Percentiles rank a stretch among this genome's conserved stretches.
Conservation (phyloP, 2,113 vertebrate species). For the Colistium nudipinnis region DNA sequence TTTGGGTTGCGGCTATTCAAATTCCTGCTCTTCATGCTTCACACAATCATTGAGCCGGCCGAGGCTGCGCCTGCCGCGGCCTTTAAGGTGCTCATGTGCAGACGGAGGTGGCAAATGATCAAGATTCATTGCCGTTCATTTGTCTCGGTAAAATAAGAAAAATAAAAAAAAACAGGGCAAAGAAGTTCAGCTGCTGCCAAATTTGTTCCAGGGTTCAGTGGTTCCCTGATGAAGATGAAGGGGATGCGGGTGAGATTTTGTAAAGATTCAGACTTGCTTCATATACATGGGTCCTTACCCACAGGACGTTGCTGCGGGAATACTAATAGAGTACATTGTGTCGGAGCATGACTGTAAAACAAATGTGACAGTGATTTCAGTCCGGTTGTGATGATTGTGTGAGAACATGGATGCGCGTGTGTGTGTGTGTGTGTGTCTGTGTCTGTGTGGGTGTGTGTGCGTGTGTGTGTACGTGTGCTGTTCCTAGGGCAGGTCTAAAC, state of each 20-base stretch:
- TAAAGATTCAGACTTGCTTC: conserved; percentile 18
- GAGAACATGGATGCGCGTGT: conserved; percentile 1
- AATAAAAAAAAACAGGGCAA: conserved; percentile 43
- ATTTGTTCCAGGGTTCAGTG: conserved; percentile 51
- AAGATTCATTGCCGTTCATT: conserved; percentile 72
- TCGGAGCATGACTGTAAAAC: conserved; percentile 14
- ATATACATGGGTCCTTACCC: conserved; percentile 6
- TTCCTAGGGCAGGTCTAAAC: conserved; percentile 80
- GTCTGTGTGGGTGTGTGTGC: not conserved
- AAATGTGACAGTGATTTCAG: not conserved
- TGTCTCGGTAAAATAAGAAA: no score
- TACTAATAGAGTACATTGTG: not conserved
- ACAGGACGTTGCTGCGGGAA: not conserved
- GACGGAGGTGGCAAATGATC: conserved; percentile 61
- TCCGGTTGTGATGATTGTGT: conserved; percentile 8
- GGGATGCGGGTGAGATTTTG: conserved; percentile 7
- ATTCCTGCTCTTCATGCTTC: conserved; percentile 66
- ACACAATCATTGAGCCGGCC: conserved; percentile 50
- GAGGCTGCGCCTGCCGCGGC: conserved; percentile 31
- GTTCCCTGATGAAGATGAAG: conserved; percentile 67
- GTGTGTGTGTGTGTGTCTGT: not conserved
- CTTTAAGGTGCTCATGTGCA: conserved; percentile 62
- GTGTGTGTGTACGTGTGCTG: conserved; percentile 34
- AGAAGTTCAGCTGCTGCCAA: conserved; percentile 53
- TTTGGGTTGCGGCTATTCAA: conserved; percentile 63